phyloP scores from a whole-genome alignment of 2,797 vertebrate genomes.

The Gouania willdenowi region DNA sequence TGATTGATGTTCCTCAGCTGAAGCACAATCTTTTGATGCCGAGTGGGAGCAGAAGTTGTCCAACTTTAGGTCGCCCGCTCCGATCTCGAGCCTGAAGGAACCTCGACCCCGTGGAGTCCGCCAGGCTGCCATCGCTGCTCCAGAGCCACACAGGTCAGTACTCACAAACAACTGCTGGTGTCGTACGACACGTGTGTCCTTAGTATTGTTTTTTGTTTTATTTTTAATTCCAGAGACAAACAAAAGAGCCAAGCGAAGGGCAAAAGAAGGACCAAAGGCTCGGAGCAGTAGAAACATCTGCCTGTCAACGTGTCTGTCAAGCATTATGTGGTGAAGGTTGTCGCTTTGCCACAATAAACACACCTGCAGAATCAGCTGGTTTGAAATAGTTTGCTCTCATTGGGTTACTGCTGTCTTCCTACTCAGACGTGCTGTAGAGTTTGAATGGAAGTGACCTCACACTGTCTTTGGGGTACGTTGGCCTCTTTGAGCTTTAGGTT shows the following conservation, averaged over 20 bases:
- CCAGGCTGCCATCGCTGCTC: constrained; percentile 55
- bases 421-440: background rate
- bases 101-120: constrained; percentile 48
- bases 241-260: constrained; percentile 32
- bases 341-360: constrained; percentile 4
- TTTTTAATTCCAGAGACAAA: constrained; percentile 69
- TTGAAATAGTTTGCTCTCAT: background rate
- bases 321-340: background rate
- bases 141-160: constrained; percentile 74
- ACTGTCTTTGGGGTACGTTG: too few relatives aligned
- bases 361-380: constrained; percentile 1
- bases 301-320: constrained; percentile 5
- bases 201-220: constrained; percentile 4
- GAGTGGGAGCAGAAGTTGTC: constrained; percentile 87
- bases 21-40: constrained; percentile 84
- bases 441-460: background rate
- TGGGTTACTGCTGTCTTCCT: constrained; percentile 1
- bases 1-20: constrained; percentile 67
- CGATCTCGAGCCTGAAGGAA: constrained; percentile 52
- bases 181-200: background rate
- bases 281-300: constrained; percentile 59
- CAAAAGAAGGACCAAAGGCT: constrained; percentile 64
- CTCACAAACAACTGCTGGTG: constrained; percentile 1
- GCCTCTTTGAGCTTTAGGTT: too few relatives aligned
- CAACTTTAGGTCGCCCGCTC: constrained; percentile 67